Evolutionary conservation across 2,888 invertebrate species (phyloP).

Genomic region (Tribolium freemani): DNA sequence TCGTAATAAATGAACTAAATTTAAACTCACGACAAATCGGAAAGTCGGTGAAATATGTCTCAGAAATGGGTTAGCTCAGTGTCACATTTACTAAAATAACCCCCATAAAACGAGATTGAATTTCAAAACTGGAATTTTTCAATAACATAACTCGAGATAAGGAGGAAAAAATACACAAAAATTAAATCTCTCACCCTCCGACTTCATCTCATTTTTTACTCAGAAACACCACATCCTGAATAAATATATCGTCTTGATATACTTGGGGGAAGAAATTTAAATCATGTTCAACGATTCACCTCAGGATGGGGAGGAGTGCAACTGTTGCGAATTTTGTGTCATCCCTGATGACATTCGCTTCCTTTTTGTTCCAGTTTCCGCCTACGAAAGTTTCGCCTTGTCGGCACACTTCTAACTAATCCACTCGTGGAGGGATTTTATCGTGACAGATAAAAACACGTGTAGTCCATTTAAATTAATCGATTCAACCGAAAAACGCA

Average conservation of each 20-base stretch:
- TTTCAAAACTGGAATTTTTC: slow-evolving; percentile 11
- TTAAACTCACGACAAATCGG: too few species aligned
- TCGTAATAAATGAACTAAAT: neutral
- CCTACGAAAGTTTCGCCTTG: neutral
- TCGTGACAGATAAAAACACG: slow-evolving; percentile 7
- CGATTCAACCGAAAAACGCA: neutral
- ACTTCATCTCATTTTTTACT: neutral
- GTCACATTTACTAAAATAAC: slow-evolving; percentile 2
- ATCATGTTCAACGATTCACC: slow-evolving; percentile 6
- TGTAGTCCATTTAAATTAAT: slow-evolving; percentile 7
- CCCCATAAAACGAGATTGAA: neutral
- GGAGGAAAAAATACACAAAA: slow-evolving; percentile 12
- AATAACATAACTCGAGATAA: neutral
- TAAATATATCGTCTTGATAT: slow-evolving; percentile 24
- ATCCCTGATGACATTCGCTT: neutral
- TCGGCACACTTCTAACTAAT: neutral
- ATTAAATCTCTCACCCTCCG: slow-evolving; percentile 8
- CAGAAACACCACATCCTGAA: slow-evolving; percentile 7
- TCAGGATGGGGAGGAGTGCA: slow-evolving; percentile 6
- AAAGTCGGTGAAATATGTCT: too few species aligned
- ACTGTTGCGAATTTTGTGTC: slow-evolving; percentile 3
- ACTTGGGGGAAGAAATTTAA: slow-evolving; percentile 3
- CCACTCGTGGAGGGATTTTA: slow-evolving; percentile 1
- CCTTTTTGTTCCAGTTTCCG: neutral
- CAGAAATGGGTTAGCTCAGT: slow-evolving; percentile 2